Percentiles rank a stretch among this genome's conserved stretches.
These are phyloP conservation scores for Felis catus DNA, from an alignment of 2,113 vertebrate species.

Conservation along the genomic window DNA sequence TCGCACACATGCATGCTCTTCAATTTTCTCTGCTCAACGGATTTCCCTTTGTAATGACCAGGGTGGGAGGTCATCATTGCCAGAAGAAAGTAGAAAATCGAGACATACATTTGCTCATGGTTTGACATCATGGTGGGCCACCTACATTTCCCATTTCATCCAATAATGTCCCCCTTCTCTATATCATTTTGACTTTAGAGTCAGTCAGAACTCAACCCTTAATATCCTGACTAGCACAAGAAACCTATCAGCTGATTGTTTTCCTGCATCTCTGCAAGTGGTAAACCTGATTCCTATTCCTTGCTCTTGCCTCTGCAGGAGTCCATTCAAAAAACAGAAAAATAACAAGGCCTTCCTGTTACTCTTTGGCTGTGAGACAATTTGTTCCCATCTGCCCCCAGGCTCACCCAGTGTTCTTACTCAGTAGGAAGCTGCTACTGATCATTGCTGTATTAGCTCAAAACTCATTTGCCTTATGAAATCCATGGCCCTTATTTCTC, in stretches of 20 bases:
- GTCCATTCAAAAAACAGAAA: slow-evolving; percentile 33
- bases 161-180: not conserved
- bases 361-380: slow-evolving; percentile 9
- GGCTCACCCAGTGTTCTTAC: slow-evolving; percentile 42
- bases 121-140: not conserved
- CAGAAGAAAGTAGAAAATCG: not conserved
- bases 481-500: slow-evolving; percentile 61
- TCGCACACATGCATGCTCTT: not conserved
- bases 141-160: not conserved
- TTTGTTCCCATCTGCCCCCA: slow-evolving; percentile 60
- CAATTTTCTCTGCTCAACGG: not conserved
- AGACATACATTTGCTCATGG: not conserved
- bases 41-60: not conserved
- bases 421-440: slow-evolving; percentile 28
- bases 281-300: not conserved
- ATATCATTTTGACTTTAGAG: not conserved
- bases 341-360: slow-evolving; percentile 46
- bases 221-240: not conserved
- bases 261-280: not conserved
- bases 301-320: slow-evolving; percentile 31
- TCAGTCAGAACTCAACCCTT: not conserved
- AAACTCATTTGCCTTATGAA: slow-evolving; percentile 67
- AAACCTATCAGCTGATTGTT: not conserved
- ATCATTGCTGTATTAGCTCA: slow-evolving; percentile 23
- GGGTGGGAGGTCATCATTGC: not conserved